phyloP scores from a whole-genome alignment of 2,888 invertebrate species.

The Oxycera nigricornis region DNA sequence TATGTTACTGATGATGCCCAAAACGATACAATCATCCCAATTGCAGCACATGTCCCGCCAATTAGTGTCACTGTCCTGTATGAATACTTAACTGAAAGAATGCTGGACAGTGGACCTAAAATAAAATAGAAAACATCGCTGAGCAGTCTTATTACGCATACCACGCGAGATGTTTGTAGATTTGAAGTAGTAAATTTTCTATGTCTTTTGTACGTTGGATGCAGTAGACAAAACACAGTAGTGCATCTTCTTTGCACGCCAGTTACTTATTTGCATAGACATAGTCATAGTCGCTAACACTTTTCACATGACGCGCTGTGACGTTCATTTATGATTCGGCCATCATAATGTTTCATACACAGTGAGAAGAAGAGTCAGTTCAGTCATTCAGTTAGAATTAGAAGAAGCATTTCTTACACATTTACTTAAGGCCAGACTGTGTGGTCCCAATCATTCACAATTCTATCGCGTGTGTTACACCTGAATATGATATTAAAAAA shows the following conservation, averaged over 20 bases:
- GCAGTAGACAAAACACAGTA: neutral
- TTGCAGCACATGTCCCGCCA: conserved; percentile 81
- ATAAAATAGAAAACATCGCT: conserved; percentile 38
- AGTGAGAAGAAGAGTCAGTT: conserved; percentile 18
- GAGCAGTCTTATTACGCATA: conserved; percentile 31
- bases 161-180: conserved; percentile 18
- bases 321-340: neutral
- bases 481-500: conserved; percentile 45
- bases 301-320: neutral
- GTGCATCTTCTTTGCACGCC: conserved; percentile 3
- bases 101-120: conserved; percentile 83
- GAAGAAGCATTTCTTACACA: conserved; percentile 28
- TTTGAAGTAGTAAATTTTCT: neutral
- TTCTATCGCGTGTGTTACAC: conserved; percentile 41
- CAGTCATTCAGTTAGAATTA: neutral
- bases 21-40: conserved; percentile 84
- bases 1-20: conserved; percentile 81
- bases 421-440: conserved; percentile 28
- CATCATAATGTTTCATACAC: neutral
- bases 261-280: neutral
- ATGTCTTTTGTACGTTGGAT: neutral
- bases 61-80: conserved; percentile 83
- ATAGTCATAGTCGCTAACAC: neutral
- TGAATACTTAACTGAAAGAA: conserved; percentile 83
- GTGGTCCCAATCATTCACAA: conserved; percentile 41